Conservation (phyloP, 1,140 invertebrate species). For the Nymphalis io region DNA sequence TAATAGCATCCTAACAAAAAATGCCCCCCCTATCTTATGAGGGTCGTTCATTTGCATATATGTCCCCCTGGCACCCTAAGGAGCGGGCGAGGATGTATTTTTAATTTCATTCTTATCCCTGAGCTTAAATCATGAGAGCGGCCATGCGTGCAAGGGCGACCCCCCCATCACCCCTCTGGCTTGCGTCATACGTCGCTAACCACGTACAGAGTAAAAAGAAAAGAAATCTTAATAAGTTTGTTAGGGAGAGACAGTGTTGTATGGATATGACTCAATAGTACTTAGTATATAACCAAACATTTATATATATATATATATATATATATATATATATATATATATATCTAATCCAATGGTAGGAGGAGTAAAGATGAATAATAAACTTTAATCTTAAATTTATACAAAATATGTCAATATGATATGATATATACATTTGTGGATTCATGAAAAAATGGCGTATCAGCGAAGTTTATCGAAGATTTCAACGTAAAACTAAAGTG, state of each 20-base stretch:
- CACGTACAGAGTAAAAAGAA: conserved; percentile 79
- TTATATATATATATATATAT: too few species aligned
- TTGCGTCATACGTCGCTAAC: conserved; percentile 80
- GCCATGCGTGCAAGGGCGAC: conserved; percentile 74
- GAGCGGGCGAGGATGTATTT: conserved; percentile 78
- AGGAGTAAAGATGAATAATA: too few species aligned
- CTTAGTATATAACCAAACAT: background rate
- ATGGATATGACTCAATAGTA: conserved; percentile 50
- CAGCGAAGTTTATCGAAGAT: too few species aligned
- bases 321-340: too few species aligned
- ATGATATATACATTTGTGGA: too few species aligned
- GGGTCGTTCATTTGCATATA: conserved; percentile 77
- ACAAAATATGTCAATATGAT: too few species aligned
- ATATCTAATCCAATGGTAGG: too few species aligned
- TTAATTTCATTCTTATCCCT: conserved; percentile 81
- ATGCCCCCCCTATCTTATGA: conserved; percentile 70
- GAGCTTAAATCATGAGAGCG: conserved; percentile 80
- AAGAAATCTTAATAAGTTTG: conserved; percentile 81
- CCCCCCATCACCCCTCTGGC: conserved; percentile 57
- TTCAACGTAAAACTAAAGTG: too few species aligned
- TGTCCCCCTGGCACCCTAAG: conserved; percentile 77
- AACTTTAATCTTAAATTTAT: too few species aligned
- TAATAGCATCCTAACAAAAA: conserved; percentile 80
- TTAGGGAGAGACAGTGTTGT: conserved; percentile 62
- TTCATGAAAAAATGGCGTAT: too few species aligned